Percentiles rank a stretch among this genome's conserved stretches.
phyloP scores from a whole-genome alignment of 2,113 vertebrate genomes.

The Labeo rohita region DNA sequence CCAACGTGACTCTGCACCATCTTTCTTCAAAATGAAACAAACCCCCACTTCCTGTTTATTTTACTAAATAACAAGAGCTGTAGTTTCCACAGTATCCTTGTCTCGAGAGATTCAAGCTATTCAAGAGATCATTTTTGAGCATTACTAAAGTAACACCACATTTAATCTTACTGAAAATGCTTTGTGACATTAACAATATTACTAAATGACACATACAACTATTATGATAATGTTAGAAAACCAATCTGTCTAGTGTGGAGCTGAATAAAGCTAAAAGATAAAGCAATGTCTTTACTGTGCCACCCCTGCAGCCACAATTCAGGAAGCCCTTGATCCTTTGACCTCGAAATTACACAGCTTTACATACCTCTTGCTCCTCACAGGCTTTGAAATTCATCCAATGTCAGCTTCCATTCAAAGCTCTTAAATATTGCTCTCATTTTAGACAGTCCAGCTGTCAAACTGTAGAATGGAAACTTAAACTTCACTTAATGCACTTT shows the following conservation, averaged over 20 bases:
- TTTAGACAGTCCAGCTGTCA: neutral
- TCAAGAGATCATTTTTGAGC: neutral
- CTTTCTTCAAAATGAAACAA: slow-evolving; percentile 60
- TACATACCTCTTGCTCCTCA: neutral
- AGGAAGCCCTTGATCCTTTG: neutral
- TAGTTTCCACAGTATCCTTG: slow-evolving; percentile 26
- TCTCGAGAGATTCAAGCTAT: neutral
- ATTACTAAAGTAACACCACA: neutral
- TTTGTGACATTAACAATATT: neutral
- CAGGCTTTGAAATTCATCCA: neutral
- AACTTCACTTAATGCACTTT: neutral
- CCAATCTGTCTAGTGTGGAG: neutral
- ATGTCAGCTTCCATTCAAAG: neutral
- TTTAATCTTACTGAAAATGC: neutral
- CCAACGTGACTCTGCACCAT: slow-evolving; percentile 47
- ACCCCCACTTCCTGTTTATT: slow-evolving; percentile 73
- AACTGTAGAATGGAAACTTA: neutral
- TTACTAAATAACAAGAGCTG: slow-evolving; percentile 56
- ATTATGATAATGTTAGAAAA: neutral
- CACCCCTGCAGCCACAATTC: neutral
- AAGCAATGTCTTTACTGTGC: neutral
- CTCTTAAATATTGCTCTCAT: neutral
- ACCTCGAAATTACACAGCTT: neutral
- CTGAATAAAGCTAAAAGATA: neutral
- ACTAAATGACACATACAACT: neutral